Conservation (phyloP, 1,140 invertebrate genomes). For the Drosophila mauritiana region DNA sequence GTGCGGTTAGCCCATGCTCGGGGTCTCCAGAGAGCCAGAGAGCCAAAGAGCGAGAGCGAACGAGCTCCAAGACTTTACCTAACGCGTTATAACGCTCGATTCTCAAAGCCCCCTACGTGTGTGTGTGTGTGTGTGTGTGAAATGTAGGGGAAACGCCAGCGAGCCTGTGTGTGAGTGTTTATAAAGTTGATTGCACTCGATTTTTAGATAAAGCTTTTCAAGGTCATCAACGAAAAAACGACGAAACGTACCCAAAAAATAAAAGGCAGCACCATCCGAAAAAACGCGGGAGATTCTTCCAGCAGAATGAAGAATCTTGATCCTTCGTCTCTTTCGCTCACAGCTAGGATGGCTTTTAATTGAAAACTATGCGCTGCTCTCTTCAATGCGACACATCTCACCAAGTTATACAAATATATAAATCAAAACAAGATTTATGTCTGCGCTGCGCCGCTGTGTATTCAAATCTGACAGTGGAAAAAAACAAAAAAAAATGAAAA, state of each 20-base stretch:
- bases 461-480: conserved; percentile 55
- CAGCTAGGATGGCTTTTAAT: conserved; percentile 40
- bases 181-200: conserved; percentile 84
- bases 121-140: conserved; percentile 21
- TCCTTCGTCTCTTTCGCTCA: conserved; percentile 2
- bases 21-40: conserved; percentile 11
- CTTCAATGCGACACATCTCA: conserved; percentile 17
- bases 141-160: conserved; percentile 72
- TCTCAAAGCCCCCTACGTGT: conserved; percentile 37
- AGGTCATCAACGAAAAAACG: conserved; percentile 83
- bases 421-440: conserved; percentile 74
- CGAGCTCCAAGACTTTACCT: conserved; percentile 68
- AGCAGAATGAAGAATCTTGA: conserved; percentile 1
- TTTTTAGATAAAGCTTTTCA: conserved; percentile 85
- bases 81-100: conserved; percentile 47
- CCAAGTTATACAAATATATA: conserved; percentile 43
- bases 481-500: conserved; percentile 4
- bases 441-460: conserved; percentile 40
- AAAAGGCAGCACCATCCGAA: conserved; percentile 29
- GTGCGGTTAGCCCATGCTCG: conserved; percentile 48
- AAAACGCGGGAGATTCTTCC: conserved; percentile 40
- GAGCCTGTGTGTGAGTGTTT: conserved; percentile 53
- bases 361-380: conserved; percentile 49
- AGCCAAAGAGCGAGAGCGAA: conserved; percentile 17
- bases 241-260: conserved; percentile 57